Conservation (phyloP, 2,113 vertebrate species). For the Tretioscincus oriximinensis region DNA sequence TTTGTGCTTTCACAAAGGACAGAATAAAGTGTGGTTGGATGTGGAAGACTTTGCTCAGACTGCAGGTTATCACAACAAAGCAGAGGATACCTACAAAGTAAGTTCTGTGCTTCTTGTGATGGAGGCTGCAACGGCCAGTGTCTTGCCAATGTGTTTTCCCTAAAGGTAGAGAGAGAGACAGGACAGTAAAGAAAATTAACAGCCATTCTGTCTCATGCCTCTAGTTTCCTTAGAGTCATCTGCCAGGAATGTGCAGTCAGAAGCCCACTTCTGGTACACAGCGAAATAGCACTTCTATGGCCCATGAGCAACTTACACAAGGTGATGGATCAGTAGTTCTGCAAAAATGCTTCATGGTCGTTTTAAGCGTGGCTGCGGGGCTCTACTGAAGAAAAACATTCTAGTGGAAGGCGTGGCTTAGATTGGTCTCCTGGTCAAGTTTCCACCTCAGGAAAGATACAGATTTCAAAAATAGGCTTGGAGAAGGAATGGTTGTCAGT, state of each 20-base stretch:
- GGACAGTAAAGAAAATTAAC: background rate
- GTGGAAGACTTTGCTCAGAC: constrained; percentile 88
- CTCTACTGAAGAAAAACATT: no score
- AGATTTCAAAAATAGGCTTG: background rate
- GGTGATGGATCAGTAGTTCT: no score
- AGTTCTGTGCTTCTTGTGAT: background rate
- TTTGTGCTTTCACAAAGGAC: constrained; percentile 92
- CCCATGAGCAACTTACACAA: no score
- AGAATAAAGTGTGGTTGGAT: constrained; percentile 91
- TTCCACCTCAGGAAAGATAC: background rate
- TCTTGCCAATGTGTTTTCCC: background rate
- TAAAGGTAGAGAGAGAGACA: background rate
- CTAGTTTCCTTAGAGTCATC: no score
- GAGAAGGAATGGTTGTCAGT: background rate
- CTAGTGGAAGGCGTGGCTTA: no score
- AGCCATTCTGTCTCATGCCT: background rate
- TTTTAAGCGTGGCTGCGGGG: no score
- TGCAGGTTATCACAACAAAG: constrained; percentile 84
- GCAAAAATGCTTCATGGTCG: no score
- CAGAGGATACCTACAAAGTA: constrained; percentile 85
- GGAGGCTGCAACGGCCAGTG: background rate
- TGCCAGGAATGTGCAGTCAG: no score
- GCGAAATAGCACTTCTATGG: no score
- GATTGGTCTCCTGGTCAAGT: no score
- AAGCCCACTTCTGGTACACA: no score